Base-by-base conservation (phyloP, 2,797 vertebrate genomes). In the Gymnothorax javanicus region DNA sequence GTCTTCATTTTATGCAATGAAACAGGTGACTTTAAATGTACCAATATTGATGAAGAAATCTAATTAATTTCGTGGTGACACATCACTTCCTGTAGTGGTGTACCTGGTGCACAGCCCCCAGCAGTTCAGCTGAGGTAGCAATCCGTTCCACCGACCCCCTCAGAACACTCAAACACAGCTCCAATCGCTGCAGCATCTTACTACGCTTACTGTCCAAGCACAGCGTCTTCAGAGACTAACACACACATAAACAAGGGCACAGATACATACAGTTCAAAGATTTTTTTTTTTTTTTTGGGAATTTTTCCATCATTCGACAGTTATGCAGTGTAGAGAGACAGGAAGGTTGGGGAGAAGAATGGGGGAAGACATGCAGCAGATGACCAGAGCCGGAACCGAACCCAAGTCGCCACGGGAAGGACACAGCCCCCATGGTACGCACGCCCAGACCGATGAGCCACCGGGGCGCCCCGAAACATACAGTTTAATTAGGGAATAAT, bases 71-170 rank as follows among this genome's bases (percentile, higher is more conserved):
- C 12, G 43, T 17, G 27, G 25, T 54, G 75, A 15, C 23, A 43
- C 20, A 50, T 20, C 7, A 8, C 75, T n/a, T 79, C 7, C 43
- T 79, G 75, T 50, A 12, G 25, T 13, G 2, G 4, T 20, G 57
- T 91, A 97, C 97, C 96, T 98, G 96, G 86, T 97, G 96, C 2
- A 97, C 96, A 0, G 97, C 96, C 0, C 97, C 97, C 7, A 98
- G 94, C 87, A 97, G 94, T 92, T 97, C 97, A 0, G 97, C 96
- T 0, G 97, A 95, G 5, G 90, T 94, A 71, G 94, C 95, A 86
- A 97, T 96, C 1, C 96, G 83, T 23, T 95, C 94, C 0, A 97
- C 92, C 0, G 96, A 96, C 0, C 94, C 95, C 0, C 90, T 90
- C 2, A 98, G 94, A 90, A 97, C 95, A 7, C 94, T 92, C 89